These are phyloP conservation scores for Saturnia japonica DNA, from an alignment of 2,888 invertebrate species.

Conservation along the genomic window DNA sequence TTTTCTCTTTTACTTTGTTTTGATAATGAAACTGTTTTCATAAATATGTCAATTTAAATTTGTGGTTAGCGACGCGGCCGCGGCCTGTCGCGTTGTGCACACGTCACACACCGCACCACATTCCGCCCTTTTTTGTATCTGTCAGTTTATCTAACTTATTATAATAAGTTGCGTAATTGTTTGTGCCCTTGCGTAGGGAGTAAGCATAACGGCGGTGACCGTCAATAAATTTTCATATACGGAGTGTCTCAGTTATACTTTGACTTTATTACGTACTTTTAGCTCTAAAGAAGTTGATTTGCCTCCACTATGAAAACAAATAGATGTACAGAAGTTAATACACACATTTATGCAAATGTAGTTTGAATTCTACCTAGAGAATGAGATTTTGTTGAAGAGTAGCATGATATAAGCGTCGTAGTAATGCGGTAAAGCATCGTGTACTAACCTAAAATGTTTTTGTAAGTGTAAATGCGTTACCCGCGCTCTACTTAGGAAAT, in stretches of 20 bases:
- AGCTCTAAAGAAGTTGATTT: not conserved
- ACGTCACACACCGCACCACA: not conserved
- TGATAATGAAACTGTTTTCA: not conserved
- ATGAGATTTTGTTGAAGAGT: too few species aligned
- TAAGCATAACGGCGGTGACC: not conserved
- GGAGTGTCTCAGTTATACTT: not conserved
- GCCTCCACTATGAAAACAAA: not conserved
- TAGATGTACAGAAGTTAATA: not conserved
- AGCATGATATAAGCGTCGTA: not conserved
- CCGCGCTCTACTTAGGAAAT: too few species aligned
- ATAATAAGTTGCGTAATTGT: not conserved
- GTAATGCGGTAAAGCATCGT: not conserved
- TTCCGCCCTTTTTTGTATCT: not conserved
- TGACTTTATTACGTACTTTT: not conserved
- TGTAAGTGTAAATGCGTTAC: too few species aligned
- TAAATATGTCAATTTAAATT: not conserved
- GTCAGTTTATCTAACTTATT: not conserved
- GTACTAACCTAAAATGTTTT: too few species aligned
- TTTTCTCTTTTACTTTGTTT: not conserved
- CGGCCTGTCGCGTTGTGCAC: too few species aligned
- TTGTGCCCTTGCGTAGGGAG: not conserved
- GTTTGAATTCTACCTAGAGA: too few species aligned
- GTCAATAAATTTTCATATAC: not conserved
- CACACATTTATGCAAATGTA: not conserved
- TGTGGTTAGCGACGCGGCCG: too few species aligned